Conservation (phyloP, 37 sponge, comb jelly and placozoan genomes). For the Spongia lamella region DNA sequence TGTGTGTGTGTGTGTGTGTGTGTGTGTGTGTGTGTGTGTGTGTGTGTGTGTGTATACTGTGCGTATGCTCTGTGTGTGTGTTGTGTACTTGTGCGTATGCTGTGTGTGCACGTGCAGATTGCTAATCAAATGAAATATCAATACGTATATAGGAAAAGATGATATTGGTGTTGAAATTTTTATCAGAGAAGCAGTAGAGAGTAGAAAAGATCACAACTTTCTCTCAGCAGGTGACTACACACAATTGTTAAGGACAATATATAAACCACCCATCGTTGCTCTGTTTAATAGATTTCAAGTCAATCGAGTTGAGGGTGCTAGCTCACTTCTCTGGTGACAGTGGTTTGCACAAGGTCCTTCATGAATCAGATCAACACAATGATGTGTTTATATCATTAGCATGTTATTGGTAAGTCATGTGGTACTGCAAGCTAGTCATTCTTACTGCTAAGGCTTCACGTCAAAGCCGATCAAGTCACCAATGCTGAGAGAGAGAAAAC, state of each 20-base stretch:
- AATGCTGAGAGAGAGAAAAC: conserved; percentile 69
- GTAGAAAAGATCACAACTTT: conserved; percentile 9
- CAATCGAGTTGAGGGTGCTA: conserved; percentile 82
- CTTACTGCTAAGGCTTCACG: conserved; percentile 41
- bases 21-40: conserved; percentile 1
- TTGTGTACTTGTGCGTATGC: background rate
- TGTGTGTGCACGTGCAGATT: conserved; percentile 5
- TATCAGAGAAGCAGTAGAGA: conserved; percentile 43
- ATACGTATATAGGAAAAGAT: conserved; percentile 22
- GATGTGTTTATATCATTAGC: conserved; percentile 66
- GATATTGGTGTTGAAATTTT: conserved; percentile 24
- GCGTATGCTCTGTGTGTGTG: background rate
- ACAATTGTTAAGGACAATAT: background rate
- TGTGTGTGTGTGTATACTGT: conserved; percentile 14
- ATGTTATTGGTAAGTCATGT: conserved; percentile 66
- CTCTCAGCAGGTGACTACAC: background rate
- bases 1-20: conserved; percentile 27
- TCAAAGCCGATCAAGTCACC: conserved; percentile 29
- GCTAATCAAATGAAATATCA: background rate
- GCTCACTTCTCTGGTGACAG: conserved; percentile 78
- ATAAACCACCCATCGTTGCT: no score
- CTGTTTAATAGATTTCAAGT: conserved; percentile 64
- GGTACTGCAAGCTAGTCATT: background rate
- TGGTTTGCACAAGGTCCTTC: conserved; percentile 30
- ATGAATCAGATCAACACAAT: background rate